A percentile compares a stretch with the other conserved stretches of the same genome.
Conservation (phyloP, 2,888 invertebrate genomes). For the Exocentrus adspersus region DNA sequence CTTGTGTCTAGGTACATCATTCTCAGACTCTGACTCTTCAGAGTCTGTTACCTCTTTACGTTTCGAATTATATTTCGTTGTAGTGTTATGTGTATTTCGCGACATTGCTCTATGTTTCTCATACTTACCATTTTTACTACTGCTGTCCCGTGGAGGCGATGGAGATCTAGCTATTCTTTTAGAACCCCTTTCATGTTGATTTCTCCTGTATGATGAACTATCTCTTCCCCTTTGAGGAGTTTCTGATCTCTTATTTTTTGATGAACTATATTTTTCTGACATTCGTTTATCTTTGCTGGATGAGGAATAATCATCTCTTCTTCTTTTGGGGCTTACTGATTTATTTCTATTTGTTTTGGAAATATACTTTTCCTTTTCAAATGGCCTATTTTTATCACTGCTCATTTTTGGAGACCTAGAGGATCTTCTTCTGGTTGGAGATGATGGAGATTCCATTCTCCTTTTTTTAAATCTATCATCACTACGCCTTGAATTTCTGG, state of each 20-base stretch:
- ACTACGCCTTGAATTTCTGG: neutral
- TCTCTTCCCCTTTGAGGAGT: neutral
- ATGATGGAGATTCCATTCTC: conserved; percentile 18
- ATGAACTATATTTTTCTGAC: neutral
- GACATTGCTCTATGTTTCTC: neutral
- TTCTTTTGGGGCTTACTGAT: neutral
- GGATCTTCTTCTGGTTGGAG: neutral
- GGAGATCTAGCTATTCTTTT: neutral
- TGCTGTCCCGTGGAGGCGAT: neutral
- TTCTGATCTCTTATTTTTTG: neutral
- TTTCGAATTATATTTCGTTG: neutral
- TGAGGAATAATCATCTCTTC: neutral
- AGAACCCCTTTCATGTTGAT: neutral
- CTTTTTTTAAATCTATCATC: conserved; percentile 20
- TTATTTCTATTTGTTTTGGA: conserved; percentile 11
- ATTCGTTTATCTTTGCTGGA: neutral
- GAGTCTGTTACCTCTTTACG: too few species aligned
- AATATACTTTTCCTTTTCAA: neutral
- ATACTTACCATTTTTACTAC: neutral
- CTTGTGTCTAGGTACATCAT: too few species aligned
- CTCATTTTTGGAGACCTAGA: neutral
- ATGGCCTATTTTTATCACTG: conserved; percentile 12
- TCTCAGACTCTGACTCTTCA: too few species aligned
- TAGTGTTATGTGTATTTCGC: neutral
- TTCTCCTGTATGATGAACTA: too few species aligned